These are phyloP conservation scores for Tetraodon nigroviridis DNA, from an alignment of 2,113 vertebrate genomes.

Conservation along the genomic window DNA sequence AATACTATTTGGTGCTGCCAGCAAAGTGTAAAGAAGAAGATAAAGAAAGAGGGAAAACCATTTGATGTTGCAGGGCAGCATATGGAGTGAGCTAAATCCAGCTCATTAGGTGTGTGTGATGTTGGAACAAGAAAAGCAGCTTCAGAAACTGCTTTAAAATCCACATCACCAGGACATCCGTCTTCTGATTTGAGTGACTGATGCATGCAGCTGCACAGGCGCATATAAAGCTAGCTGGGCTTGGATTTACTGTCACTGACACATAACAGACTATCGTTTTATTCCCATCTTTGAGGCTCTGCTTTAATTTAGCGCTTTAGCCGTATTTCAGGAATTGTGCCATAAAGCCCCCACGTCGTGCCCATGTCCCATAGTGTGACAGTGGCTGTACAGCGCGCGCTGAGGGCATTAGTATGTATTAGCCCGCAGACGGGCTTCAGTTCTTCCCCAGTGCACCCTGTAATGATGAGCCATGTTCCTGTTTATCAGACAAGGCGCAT, in stretches of 20 bases:
- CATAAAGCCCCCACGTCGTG: neutral
- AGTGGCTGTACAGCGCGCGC: conserved; percentile 34
- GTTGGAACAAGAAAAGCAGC: conserved; percentile 22
- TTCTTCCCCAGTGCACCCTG: conserved; percentile 50
- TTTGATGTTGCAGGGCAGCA: conserved; percentile 32
- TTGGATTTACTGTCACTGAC: conserved; percentile 18
- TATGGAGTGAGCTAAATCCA: conserved; percentile 30
- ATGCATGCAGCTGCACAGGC: conserved; percentile 1
- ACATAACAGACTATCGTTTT: conserved; percentile 18
- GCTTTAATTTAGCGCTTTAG: conserved; percentile 20
- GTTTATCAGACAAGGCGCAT: conserved; percentile 64
- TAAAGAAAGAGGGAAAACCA: conserved; percentile 15
- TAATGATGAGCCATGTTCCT: conserved; percentile 69
- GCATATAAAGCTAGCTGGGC: neutral
- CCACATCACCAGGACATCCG: conserved; percentile 11
- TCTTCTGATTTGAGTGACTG: conserved; percentile 22
- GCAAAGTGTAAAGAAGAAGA: conserved; percentile 25
- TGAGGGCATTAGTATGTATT: conserved; percentile 60
- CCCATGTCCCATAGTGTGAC: conserved; percentile 40
- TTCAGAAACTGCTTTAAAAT: conserved; percentile 30
- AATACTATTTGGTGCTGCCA: conserved; percentile 28
- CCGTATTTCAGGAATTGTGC: conserved; percentile 9
- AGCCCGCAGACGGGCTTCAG: conserved; percentile 60
- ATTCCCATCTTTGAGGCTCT: conserved; percentile 28
- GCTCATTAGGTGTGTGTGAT: conserved; percentile 27